Conservation (phyloP, 2,888 invertebrate species). For the Gerris lacustris region DNA sequence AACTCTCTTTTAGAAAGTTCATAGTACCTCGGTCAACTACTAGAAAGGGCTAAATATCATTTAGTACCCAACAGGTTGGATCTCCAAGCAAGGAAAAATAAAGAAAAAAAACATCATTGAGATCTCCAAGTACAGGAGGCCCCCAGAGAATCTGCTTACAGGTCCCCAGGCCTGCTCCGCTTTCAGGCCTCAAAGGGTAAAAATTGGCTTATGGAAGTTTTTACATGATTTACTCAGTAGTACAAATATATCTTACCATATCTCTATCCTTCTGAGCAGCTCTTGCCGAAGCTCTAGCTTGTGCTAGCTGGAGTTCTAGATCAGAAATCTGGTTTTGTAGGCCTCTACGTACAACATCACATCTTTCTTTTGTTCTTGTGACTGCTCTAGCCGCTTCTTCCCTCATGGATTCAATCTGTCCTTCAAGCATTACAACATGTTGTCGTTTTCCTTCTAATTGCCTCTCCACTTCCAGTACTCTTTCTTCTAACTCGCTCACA, state of each 20-base stretch:
- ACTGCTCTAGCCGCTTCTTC: constrained; percentile 57
- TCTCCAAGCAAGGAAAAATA: no score
- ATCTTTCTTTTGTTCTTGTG: constrained; percentile 51
- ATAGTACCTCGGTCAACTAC: no score
- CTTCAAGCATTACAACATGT: constrained; percentile 51
- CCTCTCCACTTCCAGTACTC: constrained; percentile 46
- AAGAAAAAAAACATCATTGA: no score
- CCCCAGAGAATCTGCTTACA: no score
- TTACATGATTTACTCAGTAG: no score
- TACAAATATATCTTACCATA: constrained; percentile 37
- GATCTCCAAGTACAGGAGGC: no score
- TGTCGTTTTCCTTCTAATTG: constrained; percentile 54
- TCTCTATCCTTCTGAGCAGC: constrained; percentile 55
- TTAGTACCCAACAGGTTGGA: no score
- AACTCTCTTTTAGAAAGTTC: no score
- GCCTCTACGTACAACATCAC: constrained; percentile 48
- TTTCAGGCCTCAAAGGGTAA: no score
- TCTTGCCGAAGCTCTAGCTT: constrained; percentile 49
- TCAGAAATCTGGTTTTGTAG: constrained; percentile 56
- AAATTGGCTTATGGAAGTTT: no score
- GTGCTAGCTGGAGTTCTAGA: constrained; percentile 53
- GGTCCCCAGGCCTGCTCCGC: no score
- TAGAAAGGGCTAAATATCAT: no score
- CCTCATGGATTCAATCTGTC: constrained; percentile 51
- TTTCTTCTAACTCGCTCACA: constrained; percentile 41